Conservation (phyloP, 2,888 invertebrate genomes). For the Syrista parreyssii region DNA sequence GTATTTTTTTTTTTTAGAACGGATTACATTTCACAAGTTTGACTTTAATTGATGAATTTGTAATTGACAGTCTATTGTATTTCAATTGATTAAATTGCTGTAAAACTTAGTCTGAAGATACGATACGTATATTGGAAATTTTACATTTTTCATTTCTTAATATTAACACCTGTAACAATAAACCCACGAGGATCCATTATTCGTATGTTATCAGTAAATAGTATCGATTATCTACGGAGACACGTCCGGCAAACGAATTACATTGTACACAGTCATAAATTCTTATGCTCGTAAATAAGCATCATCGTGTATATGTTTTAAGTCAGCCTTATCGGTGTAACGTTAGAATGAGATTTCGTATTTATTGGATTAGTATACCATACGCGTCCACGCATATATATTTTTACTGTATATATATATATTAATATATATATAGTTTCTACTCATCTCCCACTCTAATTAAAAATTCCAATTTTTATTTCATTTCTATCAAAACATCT, state of each 20-base stretch:
- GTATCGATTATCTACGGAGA: not conserved
- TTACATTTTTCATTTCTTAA: not conserved
- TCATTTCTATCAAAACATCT: not conserved
- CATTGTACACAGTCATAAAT: not conserved
- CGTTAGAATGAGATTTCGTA: not conserved
- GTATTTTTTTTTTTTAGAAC: not conserved
- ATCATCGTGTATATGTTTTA: not conserved
- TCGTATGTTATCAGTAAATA: not conserved
- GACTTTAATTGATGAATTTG: not conserved
- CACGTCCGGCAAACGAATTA: not conserved
- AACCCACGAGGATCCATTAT: not conserved
- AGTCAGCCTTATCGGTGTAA: constrained; percentile 2
- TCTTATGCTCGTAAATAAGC: not conserved
- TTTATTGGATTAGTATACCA: not conserved
- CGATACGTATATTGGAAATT: not conserved
- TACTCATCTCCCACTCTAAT: not conserved
- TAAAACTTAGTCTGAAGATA: not conserved
- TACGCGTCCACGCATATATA: not conserved
- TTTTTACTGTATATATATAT: not conserved
- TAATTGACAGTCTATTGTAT: not conserved
- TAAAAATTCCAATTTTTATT: not conserved
- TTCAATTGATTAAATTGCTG: not conserved
- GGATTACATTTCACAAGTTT: not conserved
- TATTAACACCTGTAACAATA: not conserved
- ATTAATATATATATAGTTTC: no score